Percentiles rank a stretch among this genome's conserved stretches.
phyloP scores from a whole-genome alignment of 2,888 invertebrate species.

The Amphipoea lucens region DNA sequence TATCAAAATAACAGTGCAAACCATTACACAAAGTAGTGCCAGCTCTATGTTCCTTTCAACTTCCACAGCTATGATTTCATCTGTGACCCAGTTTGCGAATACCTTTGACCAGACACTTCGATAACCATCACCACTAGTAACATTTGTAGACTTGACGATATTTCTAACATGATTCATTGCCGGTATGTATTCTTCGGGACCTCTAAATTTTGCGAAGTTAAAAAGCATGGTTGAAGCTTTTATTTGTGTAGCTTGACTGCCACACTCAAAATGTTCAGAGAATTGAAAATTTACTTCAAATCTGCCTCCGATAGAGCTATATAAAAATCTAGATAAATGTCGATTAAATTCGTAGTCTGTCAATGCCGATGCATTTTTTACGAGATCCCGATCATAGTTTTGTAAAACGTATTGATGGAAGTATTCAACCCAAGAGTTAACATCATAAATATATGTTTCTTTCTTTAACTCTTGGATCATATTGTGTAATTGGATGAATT shows the following conservation, averaged over 20 bases:
- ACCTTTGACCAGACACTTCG: slow-evolving; percentile 93
- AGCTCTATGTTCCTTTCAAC: slow-evolving; percentile 94
- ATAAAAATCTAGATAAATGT: slow-evolving; percentile 93
- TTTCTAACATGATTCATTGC: slow-evolving; percentile 92
- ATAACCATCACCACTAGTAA: slow-evolving; percentile 91
- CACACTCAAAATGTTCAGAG: slow-evolving; percentile 90
- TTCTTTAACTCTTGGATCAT: slow-evolving; percentile 89
- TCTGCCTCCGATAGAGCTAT: slow-evolving; percentile 92
- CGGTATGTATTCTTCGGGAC: slow-evolving; percentile 92
- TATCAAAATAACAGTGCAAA: slow-evolving; percentile 94
- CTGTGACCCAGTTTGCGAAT: slow-evolving; percentile 94
- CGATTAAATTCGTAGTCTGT: slow-evolving; percentile 90
- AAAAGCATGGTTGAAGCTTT: slow-evolving; percentile 92
- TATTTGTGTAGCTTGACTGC: slow-evolving; percentile 90
- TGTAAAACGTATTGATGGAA: slow-evolving; percentile 91
- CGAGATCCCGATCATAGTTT: slow-evolving; percentile 87
- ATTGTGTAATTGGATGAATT: slow-evolving; percentile 90
- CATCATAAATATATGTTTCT: slow-evolving; percentile 88
- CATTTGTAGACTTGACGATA: slow-evolving; percentile 89
- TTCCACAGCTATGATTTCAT: slow-evolving; percentile 94
- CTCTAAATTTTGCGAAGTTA: slow-evolving; percentile 90
- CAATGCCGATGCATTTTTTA: slow-evolving; percentile 85
- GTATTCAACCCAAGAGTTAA: slow-evolving; percentile 92
- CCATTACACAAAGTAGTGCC: slow-evolving; percentile 94
- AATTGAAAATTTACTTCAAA: slow-evolving; percentile 93